These are phyloP conservation scores for Hylaeus anthracinus DNA, from an alignment of 1,140 invertebrate species.

Conservation along the genomic window DNA sequence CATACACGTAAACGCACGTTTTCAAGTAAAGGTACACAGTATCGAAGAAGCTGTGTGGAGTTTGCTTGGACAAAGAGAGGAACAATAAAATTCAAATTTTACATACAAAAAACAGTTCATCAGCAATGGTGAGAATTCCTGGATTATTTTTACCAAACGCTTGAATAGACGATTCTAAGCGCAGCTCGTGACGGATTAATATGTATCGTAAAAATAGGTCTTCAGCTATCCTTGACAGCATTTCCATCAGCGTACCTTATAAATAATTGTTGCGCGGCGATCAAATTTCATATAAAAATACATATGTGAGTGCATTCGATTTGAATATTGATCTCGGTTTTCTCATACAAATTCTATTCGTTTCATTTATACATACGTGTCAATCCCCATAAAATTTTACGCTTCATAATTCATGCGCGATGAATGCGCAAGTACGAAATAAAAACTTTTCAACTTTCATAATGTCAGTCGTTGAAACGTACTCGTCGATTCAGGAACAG, in stretches of 20 bases:
- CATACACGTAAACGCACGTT: no score
- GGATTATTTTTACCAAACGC: neutral
- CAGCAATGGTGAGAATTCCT: neutral
- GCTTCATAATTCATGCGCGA: neutral
- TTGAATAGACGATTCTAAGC: neutral
- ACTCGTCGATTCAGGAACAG: neutral
- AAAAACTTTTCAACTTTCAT: neutral
- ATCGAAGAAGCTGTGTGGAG: no score
- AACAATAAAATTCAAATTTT: neutral
- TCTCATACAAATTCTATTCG: neutral
- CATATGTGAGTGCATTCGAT: neutral
- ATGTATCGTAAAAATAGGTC: neutral
- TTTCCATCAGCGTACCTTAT: neutral
- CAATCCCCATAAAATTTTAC: neutral
- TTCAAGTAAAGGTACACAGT: no score
- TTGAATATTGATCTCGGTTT: conserved; percentile 1
- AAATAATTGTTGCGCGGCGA: neutral
- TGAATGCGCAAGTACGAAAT: neutral
- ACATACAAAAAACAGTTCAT: no score
- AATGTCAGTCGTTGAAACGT: no score
- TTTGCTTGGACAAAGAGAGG: no score
- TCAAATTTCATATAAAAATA: conserved; percentile 12
- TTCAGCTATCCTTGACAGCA: conserved; percentile 3
- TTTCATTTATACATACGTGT: neutral
- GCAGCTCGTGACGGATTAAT: neutral